Base-by-base conservation (phyloP, 37 sponge, comb jelly and placozoan genomes). In the Bolinopsis microptera region DNA sequence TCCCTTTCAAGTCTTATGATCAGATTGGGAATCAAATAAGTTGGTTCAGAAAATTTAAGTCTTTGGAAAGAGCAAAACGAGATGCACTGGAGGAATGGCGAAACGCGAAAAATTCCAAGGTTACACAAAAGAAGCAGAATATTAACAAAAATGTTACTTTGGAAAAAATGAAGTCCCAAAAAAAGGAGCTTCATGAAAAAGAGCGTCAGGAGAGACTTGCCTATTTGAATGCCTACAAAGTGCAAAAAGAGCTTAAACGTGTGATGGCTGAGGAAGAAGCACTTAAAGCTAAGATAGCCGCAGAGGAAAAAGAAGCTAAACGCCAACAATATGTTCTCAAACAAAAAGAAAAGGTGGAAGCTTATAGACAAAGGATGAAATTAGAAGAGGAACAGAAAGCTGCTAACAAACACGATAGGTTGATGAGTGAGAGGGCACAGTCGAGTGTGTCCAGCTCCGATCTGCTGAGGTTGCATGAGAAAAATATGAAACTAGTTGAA, bases 151-250 rank as follows among this genome's bases (percentile, higher is more conserved):
- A 34, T 77, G 2, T 13, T 8, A 77, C 27, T 77, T 77, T 77
- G 13, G 80, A 31, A 1, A 77, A 77, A 32, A 32, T 77, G 28
- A 27, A 77, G 80, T 32, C 22, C 33, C 27, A 32, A 34, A 77
- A 77, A 36, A 77, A 77, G 33, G 36, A 18, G 8, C 36, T 77
- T 1, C 9, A 35, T 77, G 80, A 77, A 18, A 77, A 77, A 35
- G 80, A 77, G 21, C 27, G 35, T 16, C 80, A 77, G 32, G 80
- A 77, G 21, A 77, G 32, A 35, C 3, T 77, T 3, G 80, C 80
- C 16, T 8, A 77, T 27, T 77, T 77, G 36, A 77, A 77, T 77
- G 80, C 80, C 5, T 77, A 77, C 80, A 77, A 77, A 77, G 80
- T 34, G 9, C 80, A 77, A 35, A 77, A 77, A 36, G 80, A 77